Evolutionary conservation across 1,140 invertebrate species (phyloP).

Genomic region (Anastrepha ludens): DNA sequence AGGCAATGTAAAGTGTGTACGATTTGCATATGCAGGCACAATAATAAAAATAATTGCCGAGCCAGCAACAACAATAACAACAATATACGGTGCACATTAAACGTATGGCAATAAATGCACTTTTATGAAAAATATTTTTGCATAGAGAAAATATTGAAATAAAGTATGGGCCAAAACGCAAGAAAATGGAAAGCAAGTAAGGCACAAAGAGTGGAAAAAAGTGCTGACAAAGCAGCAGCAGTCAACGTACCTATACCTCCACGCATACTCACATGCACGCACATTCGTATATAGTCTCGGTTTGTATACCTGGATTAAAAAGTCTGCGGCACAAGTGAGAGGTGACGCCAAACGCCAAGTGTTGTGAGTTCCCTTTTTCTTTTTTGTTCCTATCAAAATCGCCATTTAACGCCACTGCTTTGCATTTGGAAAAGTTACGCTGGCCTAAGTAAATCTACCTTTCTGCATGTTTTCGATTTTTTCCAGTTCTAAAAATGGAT

Average conservation of each 20-base stretch:
- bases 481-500: no score
- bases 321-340: no score
- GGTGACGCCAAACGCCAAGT: no score
- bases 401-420: no score
- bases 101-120: conserved; percentile 16
- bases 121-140: conserved; percentile 19
- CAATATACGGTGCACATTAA: neutral
- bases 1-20: neutral
- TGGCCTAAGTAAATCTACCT: no score
- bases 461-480: no score
- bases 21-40: neutral
- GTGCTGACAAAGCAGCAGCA: neutral
- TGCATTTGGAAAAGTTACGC: no score
- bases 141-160: neutral
- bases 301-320: neutral
- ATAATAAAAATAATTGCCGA: neutral
- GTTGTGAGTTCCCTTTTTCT: no score
- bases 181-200: neutral
- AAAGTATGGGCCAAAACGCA: neutral
- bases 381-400: no score
- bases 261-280: neutral
- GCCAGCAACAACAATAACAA: neutral
- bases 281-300: neutral
- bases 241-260: neutral
- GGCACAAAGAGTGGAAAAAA: neutral